These are phyloP conservation scores for Puma concolor DNA, from an alignment of 2,113 vertebrate genomes.

Conservation along the genomic window DNA sequence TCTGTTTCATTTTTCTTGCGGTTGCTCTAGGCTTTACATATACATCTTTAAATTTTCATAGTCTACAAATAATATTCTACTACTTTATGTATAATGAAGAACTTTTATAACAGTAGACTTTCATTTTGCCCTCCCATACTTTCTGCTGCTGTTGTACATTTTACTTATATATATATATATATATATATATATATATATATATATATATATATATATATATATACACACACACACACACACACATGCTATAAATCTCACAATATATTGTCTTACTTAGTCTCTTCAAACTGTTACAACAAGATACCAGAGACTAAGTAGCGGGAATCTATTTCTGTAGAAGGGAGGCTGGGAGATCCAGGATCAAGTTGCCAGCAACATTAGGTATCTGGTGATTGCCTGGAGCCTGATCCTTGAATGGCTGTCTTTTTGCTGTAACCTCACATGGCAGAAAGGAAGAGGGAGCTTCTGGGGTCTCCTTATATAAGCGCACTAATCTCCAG, in stretches of 20 bases:
- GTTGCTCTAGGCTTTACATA: neutral
- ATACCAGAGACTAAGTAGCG: neutral
- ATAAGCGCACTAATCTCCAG: neutral
- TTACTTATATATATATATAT: neutral
- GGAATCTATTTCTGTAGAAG: neutral
- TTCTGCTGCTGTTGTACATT: neutral
- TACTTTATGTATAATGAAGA: neutral
- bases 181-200: neutral
- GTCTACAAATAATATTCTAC: neutral
- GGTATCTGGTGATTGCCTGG: neutral
- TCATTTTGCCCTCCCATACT: neutral
- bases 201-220: neutral
- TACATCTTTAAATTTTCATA: neutral
- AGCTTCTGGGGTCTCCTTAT: neutral
- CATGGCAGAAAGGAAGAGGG: neutral
- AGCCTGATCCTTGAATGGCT: neutral
- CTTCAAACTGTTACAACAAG: neutral
- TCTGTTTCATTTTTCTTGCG: neutral
- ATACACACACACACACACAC: accelerated
- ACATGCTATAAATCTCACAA: neutral
- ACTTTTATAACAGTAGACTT: neutral
- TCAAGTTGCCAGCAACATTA: neutral
- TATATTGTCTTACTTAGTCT: neutral
- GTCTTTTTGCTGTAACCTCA: neutral
- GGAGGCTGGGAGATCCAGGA: neutral